Base-by-base conservation (phyloP, 2,888 invertebrate species). In the Harpalus rufipes region DNA sequence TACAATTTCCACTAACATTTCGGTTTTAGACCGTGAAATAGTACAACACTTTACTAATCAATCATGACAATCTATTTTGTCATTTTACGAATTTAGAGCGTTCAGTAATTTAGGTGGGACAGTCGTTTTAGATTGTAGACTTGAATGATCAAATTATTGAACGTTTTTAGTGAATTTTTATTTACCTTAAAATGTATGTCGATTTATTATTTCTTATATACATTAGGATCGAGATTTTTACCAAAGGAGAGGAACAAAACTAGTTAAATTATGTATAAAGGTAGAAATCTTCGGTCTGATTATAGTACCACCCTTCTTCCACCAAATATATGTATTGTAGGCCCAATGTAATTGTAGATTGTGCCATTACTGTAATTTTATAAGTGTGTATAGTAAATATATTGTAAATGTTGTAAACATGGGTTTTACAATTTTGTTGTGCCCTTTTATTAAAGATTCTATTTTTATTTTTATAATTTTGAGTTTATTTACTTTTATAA, bases 361-460 rank as follows among this genome's bases (percentile, higher is more conserved):
- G 72, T 83, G 83, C 74, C 76, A 76, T 82, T 7, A 82, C 32
- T 83, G 83, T 83, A 83, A 83, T 83, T 83, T 83, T 83, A 58
- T 83, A 83, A 76, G 21, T 83, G 83, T 83, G 74, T 83, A 59
- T 21, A 83, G 78, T 56, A 83, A 74, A 83, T 83, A 83, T 83
- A 83, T 76, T 74, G 44, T 83, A 63, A 81, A 81, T 81, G 63
- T 81, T 81, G 65, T 81, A 63, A 80, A 61, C 21, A 7, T 63
- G 58, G 1, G 7, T 51, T 51, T 51, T 12, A 51, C 44, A 51
- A 32, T 32, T 51, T 51, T 51, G 44, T 51, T 51, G 12, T 51
- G 10, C 44, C 44, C 44, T 56, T 72, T 76, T 51, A 76, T 41
- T 41, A 41, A 72, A 12, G 14, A 59, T 59, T 59, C 3, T 59